Base-by-base conservation (phyloP, 2,797 vertebrate species). In the Phataginus tetradactyla region DNA sequence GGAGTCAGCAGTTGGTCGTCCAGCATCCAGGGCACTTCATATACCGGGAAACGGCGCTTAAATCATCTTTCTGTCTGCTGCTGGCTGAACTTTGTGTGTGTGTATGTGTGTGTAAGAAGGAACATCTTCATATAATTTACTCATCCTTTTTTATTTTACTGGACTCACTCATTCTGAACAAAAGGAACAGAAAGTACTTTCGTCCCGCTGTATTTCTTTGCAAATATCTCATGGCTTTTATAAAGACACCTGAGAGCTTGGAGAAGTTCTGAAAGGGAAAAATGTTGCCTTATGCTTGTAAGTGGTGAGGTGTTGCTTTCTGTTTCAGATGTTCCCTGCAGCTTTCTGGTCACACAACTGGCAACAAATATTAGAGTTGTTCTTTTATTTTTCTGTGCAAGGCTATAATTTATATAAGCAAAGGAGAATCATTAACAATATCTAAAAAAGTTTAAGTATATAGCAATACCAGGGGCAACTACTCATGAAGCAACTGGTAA, bases 101-200 rank as follows among this genome's bases (percentile, higher is more conserved):
- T 51, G 32, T 75, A 42, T 59, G 8, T 69, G 45, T 72, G 64
- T 39, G 34, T 29, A 10, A 91, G 57, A 93, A 85, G 21, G 27
- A 37, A 68, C 64, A 88, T 61, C 75, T 95, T 91, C 59, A 78
- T 39, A 79, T 39, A 79, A 95, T 90, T 95, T 92, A 55, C 71
- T 94, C 39, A 42, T 69, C 20, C 11, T 85, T 92, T 91, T 75
- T 86, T 45, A 72, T 66, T 90, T 25, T 72, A 32, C 21, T 72
- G 1, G 49, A 59, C 29, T 88, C 55, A 85, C 21, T 95, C 68
- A 79, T 90, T 93, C 39, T 68, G 63, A 90, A 96, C 59, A 25
- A 90, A 86, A 95, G n/a, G 25, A 72, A 85, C 71, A 86, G 85
- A 81, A 69, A 97, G 71, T 57, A 64, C 20, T 69, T 86, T 72